Percentiles rank a stretch among this genome's conserved stretches.
Conservation (phyloP, 2,797 vertebrate species). For the Falco columbarius region DNA sequence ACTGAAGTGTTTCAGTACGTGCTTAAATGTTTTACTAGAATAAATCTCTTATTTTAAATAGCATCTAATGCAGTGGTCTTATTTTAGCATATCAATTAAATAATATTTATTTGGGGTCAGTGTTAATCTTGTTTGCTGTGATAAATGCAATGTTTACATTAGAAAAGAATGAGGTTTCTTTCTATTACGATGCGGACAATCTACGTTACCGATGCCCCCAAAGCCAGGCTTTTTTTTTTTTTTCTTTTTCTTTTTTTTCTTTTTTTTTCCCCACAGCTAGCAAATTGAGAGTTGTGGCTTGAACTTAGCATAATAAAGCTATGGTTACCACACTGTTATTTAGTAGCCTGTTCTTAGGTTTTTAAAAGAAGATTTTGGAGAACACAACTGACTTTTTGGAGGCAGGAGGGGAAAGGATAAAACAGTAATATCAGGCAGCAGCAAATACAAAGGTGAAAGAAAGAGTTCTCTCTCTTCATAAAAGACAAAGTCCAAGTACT, state of each 20-base stretch:
- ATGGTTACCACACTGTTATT: not conserved
- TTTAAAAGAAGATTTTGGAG: not conserved
- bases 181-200: not conserved
- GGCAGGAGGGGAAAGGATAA: not conserved
- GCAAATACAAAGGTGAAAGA: not conserved
- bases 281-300: not conserved
- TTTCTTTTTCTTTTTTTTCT: too few species aligned
- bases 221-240: not conserved
- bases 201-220: not conserved
- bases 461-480: not conserved
- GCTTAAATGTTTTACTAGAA: constrained; percentile 5
- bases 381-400: not conserved
- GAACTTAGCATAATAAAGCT: not conserved
- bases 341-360: not conserved
- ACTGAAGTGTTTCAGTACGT: constrained; percentile 18
- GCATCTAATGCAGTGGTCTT: not conserved
- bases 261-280: not conserved
- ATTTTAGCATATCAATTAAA: not conserved
- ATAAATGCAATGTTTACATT: not conserved
- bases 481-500: not conserved
- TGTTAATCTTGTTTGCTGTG: not conserved
- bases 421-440: not conserved
- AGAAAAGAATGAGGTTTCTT: not conserved
- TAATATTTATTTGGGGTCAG: not conserved
- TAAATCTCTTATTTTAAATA: constrained; percentile 20